Evolutionary conservation across 2,797 vertebrate genomes (phyloP).

Genomic region (Lophius americanus): DNA sequence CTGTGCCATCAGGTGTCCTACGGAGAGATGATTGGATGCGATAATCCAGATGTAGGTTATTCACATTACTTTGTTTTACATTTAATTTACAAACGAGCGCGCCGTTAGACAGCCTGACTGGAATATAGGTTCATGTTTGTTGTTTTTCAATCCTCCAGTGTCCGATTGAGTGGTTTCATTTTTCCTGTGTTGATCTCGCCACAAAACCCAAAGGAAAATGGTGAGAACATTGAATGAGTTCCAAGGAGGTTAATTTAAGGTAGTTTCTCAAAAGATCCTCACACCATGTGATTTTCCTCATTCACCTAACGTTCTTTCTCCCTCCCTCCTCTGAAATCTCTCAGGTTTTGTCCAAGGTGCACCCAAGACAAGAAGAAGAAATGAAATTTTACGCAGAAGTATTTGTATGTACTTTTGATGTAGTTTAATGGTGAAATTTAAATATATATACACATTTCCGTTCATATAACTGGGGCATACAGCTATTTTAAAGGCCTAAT

Average conservation of each 20-base stretch:
- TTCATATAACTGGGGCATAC: constrained; percentile 57
- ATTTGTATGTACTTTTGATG: constrained; percentile 68
- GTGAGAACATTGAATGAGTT: constrained; percentile 74
- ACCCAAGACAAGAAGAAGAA: constrained; percentile 96
- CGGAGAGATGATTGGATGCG: constrained; percentile 98
- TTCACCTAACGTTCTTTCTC: not conserved
- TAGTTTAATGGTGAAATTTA: constrained; percentile 66
- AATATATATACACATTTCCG: constrained; percentile 59
- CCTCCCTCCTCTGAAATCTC: constrained; percentile 17
- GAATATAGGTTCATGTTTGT: not conserved
- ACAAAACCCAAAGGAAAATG: constrained; percentile 99
- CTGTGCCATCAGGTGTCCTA: constrained; percentile 97
- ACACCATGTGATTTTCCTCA: not conserved
- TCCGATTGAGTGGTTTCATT: constrained; percentile 99
- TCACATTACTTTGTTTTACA: not conserved
- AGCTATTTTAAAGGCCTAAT: constrained; percentile 63
- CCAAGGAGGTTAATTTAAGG: not conserved
- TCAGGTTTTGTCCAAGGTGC: constrained; percentile 96
- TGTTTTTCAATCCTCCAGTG: constrained; percentile 79
- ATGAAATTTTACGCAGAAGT: constrained; percentile 73
- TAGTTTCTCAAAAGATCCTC: constrained; percentile 1
- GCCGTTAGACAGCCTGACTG: not conserved
- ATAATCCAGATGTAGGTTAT: constrained; percentile 91
- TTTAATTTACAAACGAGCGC: no score
- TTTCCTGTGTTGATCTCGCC: constrained; percentile 95